Conservation (phyloP, 2,888 invertebrate genomes). For the Mesoligia furuncula region DNA sequence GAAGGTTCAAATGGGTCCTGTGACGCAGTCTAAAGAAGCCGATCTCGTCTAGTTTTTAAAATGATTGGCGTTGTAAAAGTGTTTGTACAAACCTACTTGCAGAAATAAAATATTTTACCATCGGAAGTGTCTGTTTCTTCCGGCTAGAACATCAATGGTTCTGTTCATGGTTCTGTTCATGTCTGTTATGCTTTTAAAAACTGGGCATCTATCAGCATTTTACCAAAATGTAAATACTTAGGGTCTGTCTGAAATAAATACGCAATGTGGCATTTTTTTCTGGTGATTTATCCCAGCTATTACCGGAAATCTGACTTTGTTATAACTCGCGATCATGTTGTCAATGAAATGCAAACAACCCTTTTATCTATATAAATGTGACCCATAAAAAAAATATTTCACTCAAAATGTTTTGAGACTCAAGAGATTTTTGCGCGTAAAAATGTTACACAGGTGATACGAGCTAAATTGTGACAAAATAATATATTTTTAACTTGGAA, state of each 20-base stretch:
- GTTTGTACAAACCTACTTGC: no score
- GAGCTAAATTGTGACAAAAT: conserved; percentile 14
- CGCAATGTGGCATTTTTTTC: conserved; percentile 5
- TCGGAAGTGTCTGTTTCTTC: background rate
- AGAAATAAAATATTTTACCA: no score
- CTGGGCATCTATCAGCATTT: background rate
- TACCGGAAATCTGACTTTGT: background rate
- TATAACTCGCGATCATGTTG: conserved; percentile 8
- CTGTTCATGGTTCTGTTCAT: background rate
- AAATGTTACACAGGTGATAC: background rate
- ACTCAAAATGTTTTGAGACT: conserved; percentile 20
- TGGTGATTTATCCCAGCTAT: background rate
- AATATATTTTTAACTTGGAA: background rate
- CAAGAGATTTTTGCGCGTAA: conserved; percentile 19
- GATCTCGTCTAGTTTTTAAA: no score
- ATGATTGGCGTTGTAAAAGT: no score
- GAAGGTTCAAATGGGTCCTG: background rate
- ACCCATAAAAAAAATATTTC: conserved; percentile 18
- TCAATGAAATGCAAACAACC: conserved; percentile 38
- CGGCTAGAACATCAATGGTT: background rate
- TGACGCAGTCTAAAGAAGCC: background rate
- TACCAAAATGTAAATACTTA: background rate
- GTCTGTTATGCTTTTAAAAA: background rate
- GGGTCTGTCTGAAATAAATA: background rate
- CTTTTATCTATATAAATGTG: conserved; percentile 25